Conservation (phyloP, 1,140 invertebrate genomes). For the Asobara japonica region DNA sequence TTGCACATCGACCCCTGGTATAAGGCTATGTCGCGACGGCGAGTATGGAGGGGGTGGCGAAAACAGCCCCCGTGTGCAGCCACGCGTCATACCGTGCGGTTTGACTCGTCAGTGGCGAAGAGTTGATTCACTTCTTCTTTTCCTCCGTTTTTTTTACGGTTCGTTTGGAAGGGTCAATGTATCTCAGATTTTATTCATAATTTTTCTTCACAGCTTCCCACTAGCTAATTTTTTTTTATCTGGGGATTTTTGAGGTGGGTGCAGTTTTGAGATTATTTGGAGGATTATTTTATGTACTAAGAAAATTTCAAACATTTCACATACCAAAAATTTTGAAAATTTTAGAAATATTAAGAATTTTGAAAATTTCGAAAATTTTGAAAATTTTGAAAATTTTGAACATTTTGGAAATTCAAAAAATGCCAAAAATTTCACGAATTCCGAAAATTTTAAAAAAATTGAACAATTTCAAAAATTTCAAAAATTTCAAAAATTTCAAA, state of each 20-base stretch:
- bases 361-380: too few relatives aligned
- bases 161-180: constrained; percentile 16
- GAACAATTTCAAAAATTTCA: too few relatives aligned
- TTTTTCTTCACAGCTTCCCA: constrained; percentile 35
- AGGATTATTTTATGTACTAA: neutral
- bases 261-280: too few relatives aligned
- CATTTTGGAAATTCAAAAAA: too few relatives aligned
- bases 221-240: neutral
- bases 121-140: constrained; percentile 60
- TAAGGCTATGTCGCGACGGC: constrained; percentile 49
- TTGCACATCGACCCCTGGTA: constrained; percentile 62
- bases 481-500: too few relatives aligned
- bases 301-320: too few relatives aligned
- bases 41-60: constrained; percentile 45
- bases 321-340: too few relatives aligned
- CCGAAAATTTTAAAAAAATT: too few relatives aligned
- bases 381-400: too few relatives aligned
- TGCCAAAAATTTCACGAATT: too few relatives aligned
- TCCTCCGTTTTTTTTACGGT: constrained; percentile 16
- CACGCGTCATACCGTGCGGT: constrained; percentile 60
- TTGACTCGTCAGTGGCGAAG: constrained; percentile 15
- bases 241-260: too few relatives aligned
- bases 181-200: neutral
- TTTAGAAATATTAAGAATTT: too few relatives aligned
- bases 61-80: constrained; percentile 52